A percentile compares a stretch with the other conserved stretches of the same genome.
These are phyloP conservation scores for Parus major DNA, from an alignment of 2,113 vertebrate genomes.

Conservation along the genomic window DNA sequence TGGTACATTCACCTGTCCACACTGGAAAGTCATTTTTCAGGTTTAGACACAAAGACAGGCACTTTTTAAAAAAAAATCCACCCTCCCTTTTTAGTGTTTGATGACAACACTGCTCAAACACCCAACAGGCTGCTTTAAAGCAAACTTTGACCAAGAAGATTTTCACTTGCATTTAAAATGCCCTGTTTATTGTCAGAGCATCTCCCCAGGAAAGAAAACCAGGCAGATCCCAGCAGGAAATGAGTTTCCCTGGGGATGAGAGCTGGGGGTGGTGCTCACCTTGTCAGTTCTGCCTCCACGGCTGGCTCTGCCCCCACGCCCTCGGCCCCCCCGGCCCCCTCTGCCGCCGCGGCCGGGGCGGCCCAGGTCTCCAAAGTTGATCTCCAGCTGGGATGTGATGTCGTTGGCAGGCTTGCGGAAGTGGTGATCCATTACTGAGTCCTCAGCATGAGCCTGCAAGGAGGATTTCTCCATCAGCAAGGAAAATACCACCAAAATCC, in stretches of 20 bases:
- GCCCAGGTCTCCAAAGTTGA: slow-evolving; percentile 97
- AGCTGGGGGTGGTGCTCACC: slow-evolving; percentile 66
- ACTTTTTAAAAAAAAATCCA: background rate
- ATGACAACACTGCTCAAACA: background rate
- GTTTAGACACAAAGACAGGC: background rate
- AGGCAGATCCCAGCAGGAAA: accelerated
- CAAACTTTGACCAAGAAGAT: accelerated
- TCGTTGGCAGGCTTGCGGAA: slow-evolving; percentile 98
- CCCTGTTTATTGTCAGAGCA: accelerated
- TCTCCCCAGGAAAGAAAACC: background rate
- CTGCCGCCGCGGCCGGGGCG: slow-evolving; percentile 94
- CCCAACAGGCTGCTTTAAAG: background rate
- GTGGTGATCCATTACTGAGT: slow-evolving; percentile 91
- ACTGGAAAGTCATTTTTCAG: background rate
- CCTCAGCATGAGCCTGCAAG: slow-evolving; percentile 80
- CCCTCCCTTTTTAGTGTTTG: background rate
- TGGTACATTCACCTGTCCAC: background rate
- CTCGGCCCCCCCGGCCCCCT: slow-evolving; percentile 89
- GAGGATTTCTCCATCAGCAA: accelerated
- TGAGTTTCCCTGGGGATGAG: too few relatives aligned
- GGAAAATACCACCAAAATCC: too few relatives aligned
- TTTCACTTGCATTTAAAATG: accelerated
- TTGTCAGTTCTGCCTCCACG: slow-evolving; percentile 94
- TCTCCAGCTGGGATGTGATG: slow-evolving; percentile 98
- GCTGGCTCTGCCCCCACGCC: slow-evolving; percentile 87